Evolutionary conservation across 2,888 invertebrate genomes (phyloP), one percentile per base, ranked within the genome.

Genomic region (Sarcophaga subvicina): DNA sequence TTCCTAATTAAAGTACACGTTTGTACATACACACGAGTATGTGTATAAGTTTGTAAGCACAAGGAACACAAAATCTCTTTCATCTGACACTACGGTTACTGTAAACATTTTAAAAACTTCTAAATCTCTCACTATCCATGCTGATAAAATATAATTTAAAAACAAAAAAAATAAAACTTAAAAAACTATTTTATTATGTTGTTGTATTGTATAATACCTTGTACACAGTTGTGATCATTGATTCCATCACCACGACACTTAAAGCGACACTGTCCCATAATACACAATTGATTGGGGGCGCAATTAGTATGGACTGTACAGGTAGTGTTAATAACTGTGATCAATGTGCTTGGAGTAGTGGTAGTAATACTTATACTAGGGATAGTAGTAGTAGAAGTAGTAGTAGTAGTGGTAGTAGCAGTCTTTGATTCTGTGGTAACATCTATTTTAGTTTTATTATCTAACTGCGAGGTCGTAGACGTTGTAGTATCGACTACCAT

Each of bases 231-330:
- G 90, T 69, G 75, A 69, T 88, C 86, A 83, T 83, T 88, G 83
- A 80, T 86, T 78, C 86, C 89, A 66, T 86, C 85, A 88, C 88
- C 90, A 89, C 83, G 90, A 88, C 90, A 90, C 88, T 88, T 92
- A 92, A 92, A 95, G 88, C 91, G 93, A 93, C 95, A 96, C 91
- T 93, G 93, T 90, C 94, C 94, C 91, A 94, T 93, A 89, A 94
- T 93, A 93, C 96, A 96, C 88, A 94, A 94, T 93, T 96, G 95
- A 89, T 94, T 94, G 89, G 94, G 92, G 89, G 94, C 94, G 93
- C 96, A 96, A 91, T 96, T 95, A 90, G 93, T 93, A 92, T 95
- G 94, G 90, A 93, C 93, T 90, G 93, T 93, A 94, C 96, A 96
- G 90, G 93, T 87, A 60, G 83, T 90, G 90, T 92, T 93, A 90